Percentiles rank a stretch among this genome's conserved stretches.
Conservation (phyloP, 2,113 vertebrate species). For the Neofelis nebulosa region DNA sequence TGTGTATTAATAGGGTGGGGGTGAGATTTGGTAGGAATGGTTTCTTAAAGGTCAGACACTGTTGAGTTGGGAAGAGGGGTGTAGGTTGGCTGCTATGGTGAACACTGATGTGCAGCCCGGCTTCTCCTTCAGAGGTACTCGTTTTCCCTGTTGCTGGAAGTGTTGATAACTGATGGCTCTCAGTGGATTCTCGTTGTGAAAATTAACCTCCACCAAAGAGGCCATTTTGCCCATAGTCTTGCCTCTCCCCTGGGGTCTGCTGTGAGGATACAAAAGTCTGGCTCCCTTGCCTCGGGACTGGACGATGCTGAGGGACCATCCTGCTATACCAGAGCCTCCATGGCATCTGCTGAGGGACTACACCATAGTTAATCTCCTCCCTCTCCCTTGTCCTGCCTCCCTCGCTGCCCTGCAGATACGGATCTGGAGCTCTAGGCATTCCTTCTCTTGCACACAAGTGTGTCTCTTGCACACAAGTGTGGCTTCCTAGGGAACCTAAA, state of each 20-base stretch:
- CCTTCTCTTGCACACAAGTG: not conserved
- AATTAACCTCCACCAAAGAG: not conserved
- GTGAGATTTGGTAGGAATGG: not conserved
- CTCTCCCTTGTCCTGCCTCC: not conserved
- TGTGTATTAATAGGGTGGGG: not conserved
- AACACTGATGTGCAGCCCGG: no score
- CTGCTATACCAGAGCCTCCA: no score
- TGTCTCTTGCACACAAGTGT: not conserved
- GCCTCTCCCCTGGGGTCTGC: not conserved
- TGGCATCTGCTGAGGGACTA: not conserved
- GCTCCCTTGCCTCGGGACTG: not conserved
- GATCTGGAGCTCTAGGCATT: not conserved
- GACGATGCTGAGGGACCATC: not conserved
- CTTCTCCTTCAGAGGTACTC: not conserved
- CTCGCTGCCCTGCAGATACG: not conserved
- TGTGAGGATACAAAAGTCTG: not conserved
- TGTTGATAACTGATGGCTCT: not conserved
- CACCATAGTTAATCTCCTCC: not conserved
- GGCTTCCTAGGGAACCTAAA: not conserved
- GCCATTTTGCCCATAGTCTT: no score
- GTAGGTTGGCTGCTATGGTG: rapidly evolving
- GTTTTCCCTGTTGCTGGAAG: not conserved
- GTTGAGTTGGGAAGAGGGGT: not conserved
- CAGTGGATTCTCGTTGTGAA: not conserved
- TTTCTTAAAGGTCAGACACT: not conserved